Conservation (phyloP, 2,888 invertebrate species). For the Epinotia nisella region DNA sequence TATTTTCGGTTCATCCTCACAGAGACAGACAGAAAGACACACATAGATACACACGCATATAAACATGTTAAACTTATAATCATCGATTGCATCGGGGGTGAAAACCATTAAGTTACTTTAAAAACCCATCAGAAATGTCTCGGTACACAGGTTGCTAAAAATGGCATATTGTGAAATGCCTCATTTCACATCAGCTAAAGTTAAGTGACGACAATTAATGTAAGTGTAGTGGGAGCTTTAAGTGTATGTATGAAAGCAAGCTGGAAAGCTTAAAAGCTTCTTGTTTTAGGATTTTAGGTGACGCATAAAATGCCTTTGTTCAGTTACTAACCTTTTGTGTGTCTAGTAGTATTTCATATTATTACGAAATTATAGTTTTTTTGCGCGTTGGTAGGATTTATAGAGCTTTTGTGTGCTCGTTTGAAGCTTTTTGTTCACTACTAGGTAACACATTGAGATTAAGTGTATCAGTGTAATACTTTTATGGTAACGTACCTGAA, state of each 20-base stretch:
- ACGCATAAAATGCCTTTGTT: background rate
- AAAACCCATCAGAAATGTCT: too few species aligned
- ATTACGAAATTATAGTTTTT: conserved; percentile 6
- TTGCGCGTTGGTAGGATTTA: background rate
- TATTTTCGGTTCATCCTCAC: too few species aligned
- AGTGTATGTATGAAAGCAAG: conserved; percentile 10
- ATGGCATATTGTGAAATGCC: background rate
- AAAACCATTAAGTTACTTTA: too few species aligned
- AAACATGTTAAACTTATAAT: too few species aligned
- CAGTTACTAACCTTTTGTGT: background rate
- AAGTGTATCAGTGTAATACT: too few species aligned
- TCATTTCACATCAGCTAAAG: background rate
- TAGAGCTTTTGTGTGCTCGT: background rate
- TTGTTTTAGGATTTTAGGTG: background rate
- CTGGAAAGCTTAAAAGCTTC: conserved; percentile 21
- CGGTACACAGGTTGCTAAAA: background rate
- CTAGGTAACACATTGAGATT: too few species aligned
- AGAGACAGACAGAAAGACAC: too few species aligned
- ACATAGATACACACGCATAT: too few species aligned
- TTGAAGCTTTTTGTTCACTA: too few species aligned
- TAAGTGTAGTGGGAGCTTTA: background rate
- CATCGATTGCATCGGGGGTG: too few species aligned
- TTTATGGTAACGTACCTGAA: too few species aligned
- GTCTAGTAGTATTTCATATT: conserved; percentile 9
- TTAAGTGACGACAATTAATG: background rate